phyloP scores from a whole-genome alignment of 2,113 vertebrate genomes.

The Cheilinus undulatus region DNA sequence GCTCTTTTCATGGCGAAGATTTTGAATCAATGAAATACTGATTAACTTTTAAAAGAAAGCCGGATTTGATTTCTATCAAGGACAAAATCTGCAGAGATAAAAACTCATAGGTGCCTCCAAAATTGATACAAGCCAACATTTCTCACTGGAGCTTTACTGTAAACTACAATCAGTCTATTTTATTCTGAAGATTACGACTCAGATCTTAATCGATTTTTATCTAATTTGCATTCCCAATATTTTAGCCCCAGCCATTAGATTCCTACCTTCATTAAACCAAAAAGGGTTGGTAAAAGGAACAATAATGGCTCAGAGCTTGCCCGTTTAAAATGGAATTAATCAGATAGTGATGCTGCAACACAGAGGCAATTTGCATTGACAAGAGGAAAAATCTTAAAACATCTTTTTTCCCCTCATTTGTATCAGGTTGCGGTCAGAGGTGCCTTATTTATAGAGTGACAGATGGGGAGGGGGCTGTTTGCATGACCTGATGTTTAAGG shows the following conservation, averaged over 20 bases:
- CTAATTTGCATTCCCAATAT: constrained; percentile 15
- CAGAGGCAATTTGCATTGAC: too few relatives aligned
- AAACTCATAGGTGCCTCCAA: too few relatives aligned
- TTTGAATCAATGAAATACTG: too few relatives aligned
- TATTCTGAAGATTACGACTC: constrained; percentile 5
- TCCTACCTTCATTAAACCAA: constrained; percentile 2
- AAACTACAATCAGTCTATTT: constrained; percentile 26
- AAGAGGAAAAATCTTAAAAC: neutral
- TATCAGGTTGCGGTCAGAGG: constrained; percentile 12
- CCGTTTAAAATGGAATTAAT: constrained; percentile 17
- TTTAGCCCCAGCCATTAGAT: constrained; percentile 12
- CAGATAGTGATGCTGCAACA: constrained; percentile 5
- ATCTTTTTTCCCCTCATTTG: constrained; percentile 3
- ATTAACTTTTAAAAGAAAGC: too few relatives aligned
- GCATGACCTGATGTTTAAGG: neutral
- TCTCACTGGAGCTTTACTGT: too few relatives aligned
- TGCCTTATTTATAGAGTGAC: neutral
- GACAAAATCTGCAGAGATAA: too few relatives aligned
- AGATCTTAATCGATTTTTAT: neutral
- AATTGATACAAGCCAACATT: too few relatives aligned
- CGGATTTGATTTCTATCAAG: too few relatives aligned
- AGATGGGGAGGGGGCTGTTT: too few relatives aligned
- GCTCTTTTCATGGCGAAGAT: too few relatives aligned
- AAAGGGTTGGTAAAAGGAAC: constrained; percentile 16
- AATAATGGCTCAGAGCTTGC: constrained; percentile 1